phyloP scores from a whole-genome alignment of 2,888 invertebrate genomes.

The Tipula vernalis region DNA sequence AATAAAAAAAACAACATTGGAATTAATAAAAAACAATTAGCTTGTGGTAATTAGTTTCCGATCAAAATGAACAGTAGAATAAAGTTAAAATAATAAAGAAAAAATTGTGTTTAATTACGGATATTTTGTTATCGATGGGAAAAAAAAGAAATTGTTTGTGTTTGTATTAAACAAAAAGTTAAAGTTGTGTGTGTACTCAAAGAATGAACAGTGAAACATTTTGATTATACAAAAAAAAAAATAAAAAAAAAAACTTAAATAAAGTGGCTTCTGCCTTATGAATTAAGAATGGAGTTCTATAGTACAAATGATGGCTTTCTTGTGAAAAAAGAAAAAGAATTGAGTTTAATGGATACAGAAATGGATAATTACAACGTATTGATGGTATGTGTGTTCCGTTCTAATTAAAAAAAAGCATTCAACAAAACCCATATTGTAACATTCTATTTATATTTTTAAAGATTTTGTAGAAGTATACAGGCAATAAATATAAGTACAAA shows the following conservation, averaged over 20 bases:
- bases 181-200: not conserved
- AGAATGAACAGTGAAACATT: not conserved
- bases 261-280: not conserved
- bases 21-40: not conserved
- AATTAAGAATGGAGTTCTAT: not conserved
- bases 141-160: not conserved
- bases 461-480: not conserved
- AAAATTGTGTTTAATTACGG: not conserved
- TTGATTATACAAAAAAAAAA: not conserved
- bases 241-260: not conserved
- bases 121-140: not conserved
- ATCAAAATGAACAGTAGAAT: not conserved
- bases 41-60: not conserved
- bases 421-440: not conserved
- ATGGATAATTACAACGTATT: not conserved
- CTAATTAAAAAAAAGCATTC: not conserved
- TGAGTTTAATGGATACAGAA: not conserved
- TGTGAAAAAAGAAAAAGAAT: not conserved
- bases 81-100: not conserved
- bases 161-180: not conserved
- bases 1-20: not conserved
- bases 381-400: not conserved
- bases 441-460: not conserved
- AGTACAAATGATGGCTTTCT: not conserved
- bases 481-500: not conserved